Conservation (phyloP, 1,140 invertebrate species). For the Dendrolimus kikuchii region DNA sequence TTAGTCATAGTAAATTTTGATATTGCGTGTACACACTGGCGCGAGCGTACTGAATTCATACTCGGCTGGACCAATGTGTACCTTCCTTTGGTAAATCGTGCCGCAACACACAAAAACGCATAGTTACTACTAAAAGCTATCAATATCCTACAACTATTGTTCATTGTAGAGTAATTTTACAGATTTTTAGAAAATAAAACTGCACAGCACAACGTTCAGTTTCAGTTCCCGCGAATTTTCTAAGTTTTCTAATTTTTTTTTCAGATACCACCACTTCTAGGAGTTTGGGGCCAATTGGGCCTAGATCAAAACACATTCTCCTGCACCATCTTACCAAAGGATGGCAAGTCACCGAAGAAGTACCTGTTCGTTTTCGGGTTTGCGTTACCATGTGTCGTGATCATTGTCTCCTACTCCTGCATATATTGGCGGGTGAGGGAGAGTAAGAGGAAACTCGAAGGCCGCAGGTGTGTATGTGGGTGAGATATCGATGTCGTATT, state of each 20-base stretch:
- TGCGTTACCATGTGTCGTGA: constrained; percentile 85
- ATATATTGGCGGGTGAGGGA: constrained; percentile 86
- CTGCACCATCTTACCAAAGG: constrained; percentile 87
- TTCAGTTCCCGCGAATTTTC: too few species aligned
- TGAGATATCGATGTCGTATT: constrained; percentile 27
- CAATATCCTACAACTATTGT: too few species aligned
- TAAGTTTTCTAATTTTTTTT: constrained; percentile 9
- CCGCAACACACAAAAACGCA: too few species aligned
- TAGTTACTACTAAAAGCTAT: too few species aligned
- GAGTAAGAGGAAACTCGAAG: constrained; percentile 80
- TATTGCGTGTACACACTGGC: too few species aligned
- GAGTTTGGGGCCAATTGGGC: constrained; percentile 87
- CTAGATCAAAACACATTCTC: constrained; percentile 85
- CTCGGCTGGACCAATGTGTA: too few species aligned
- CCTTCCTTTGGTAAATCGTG: too few species aligned
- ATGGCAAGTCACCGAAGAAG: constrained; percentile 86
- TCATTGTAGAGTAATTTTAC: too few species aligned
- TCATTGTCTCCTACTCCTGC: constrained; percentile 87
- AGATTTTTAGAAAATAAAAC: too few species aligned
- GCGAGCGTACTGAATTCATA: too few species aligned
- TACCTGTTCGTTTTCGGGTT: constrained; percentile 88
- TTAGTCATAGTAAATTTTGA: too few species aligned
- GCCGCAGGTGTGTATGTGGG: constrained; percentile 75
- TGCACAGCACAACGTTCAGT: too few species aligned
- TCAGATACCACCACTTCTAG: constrained; percentile 83